A percentile compares a stretch with the other conserved stretches of the same genome.
Conservation (phyloP, 2,888 invertebrate species). For the Caenorhabditis auriculariae region DNA sequence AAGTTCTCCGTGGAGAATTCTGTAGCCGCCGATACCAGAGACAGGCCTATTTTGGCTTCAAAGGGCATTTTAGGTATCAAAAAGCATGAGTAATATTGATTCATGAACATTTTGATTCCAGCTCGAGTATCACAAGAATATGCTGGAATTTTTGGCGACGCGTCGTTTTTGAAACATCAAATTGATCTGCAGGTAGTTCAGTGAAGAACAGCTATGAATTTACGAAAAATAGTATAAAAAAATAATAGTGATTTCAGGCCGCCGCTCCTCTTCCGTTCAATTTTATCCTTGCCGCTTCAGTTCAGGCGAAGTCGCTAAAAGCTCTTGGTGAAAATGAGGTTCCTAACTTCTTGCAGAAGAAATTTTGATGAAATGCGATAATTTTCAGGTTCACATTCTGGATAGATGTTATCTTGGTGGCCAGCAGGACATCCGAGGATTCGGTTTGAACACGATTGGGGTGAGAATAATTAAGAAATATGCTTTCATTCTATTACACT, state of each 20-base stretch:
- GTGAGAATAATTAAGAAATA: slow-evolving; percentile 12
- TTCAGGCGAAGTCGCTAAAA: slow-evolving; percentile 34
- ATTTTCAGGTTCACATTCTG: slow-evolving; percentile 44
- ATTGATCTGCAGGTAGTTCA: slow-evolving; percentile 67
- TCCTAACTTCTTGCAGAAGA: too few relatives aligned
- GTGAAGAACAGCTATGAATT: too few relatives aligned
- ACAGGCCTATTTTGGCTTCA: slow-evolving; percentile 56
- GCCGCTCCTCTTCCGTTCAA: slow-evolving; percentile 73
- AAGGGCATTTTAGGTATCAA: slow-evolving; percentile 33
- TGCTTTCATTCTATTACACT: background rate
- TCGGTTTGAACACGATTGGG: slow-evolving; percentile 71
- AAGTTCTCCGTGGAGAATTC: slow-evolving; percentile 85
- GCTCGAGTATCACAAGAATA: slow-evolving; percentile 75
- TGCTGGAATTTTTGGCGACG: slow-evolving; percentile 86
- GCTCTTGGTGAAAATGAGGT: slow-evolving; percentile 45
- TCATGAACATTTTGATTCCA: slow-evolving; percentile 7
- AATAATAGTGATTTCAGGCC: slow-evolving; percentile 73
- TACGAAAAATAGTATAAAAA: too few relatives aligned
- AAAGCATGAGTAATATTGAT: background rate
- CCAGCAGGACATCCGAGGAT: slow-evolving; percentile 83
- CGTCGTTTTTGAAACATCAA: slow-evolving; percentile 85
- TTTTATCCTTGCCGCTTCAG: slow-evolving; percentile 45
- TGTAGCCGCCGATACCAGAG: slow-evolving; percentile 69
- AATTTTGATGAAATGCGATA: background rate
- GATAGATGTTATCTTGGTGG: slow-evolving; percentile 83